Evolutionary conservation across 1,140 invertebrate genomes (phyloP).

Genomic region (Tachypleus tridentatus): DNA sequence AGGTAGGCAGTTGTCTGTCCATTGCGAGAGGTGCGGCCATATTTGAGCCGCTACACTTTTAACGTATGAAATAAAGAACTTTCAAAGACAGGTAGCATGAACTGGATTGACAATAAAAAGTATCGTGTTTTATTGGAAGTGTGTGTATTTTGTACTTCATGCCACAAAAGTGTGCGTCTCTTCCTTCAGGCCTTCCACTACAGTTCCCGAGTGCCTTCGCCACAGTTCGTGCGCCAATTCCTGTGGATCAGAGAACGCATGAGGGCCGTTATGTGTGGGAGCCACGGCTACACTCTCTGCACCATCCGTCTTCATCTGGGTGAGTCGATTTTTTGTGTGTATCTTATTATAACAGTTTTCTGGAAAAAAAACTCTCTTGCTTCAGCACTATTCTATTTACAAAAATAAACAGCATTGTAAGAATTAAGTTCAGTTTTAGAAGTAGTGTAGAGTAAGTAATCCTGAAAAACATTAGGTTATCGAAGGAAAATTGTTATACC

Average conservation of each 20-base stretch:
- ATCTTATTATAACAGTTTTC: too few relatives aligned
- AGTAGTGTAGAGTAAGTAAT: too few relatives aligned
- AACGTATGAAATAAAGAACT: background rate
- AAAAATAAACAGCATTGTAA: too few relatives aligned
- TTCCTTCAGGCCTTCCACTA: constrained; percentile 38
- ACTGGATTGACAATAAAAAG: too few relatives aligned
- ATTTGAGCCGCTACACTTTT: background rate
- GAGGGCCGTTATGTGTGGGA: constrained; percentile 47
- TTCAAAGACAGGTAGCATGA: background rate
- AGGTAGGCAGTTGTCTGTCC: background rate
- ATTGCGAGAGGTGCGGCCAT: background rate
- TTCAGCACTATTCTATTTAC: too few relatives aligned
- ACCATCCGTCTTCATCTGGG: constrained; percentile 29
- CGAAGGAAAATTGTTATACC: too few relatives aligned
- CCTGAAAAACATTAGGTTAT: too few relatives aligned
- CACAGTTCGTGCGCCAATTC: constrained; percentile 44
- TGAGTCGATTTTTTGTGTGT: constrained; percentile 24
- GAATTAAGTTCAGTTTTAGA: too few relatives aligned
- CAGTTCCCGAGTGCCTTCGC: constrained; percentile 51
- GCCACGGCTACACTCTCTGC: constrained; percentile 29
- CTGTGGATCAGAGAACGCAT: constrained; percentile 47
- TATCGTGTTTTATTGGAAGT: too few relatives aligned
- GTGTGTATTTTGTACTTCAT: background rate
- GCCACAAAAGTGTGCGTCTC: constrained; percentile 3
- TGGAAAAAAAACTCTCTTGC: too few relatives aligned